Percentiles rank a stretch among this genome's conserved stretches.
Conservation (phyloP, 1,140 invertebrate genomes). For the Hyposmocoma kahamanoa region DNA sequence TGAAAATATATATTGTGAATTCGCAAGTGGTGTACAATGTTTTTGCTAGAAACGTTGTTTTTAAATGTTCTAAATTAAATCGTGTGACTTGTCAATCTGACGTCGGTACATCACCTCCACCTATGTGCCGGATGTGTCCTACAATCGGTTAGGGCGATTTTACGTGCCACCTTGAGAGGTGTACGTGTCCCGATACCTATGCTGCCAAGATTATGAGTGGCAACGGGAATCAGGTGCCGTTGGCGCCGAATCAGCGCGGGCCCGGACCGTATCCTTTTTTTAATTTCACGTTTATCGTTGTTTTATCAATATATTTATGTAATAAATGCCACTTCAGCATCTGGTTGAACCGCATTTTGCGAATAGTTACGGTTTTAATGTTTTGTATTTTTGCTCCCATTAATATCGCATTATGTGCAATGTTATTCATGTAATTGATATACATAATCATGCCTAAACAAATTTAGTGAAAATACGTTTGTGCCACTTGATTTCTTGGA, state of each 20-base stretch:
- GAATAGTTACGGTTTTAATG: too few relatives aligned
- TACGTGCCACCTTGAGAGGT: slow-evolving; percentile 70
- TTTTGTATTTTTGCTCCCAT: too few relatives aligned
- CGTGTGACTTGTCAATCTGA: slow-evolving; percentile 63
- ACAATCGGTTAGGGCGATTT: slow-evolving; percentile 69
- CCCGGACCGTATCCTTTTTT: slow-evolving; percentile 69
- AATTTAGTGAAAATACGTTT: too few relatives aligned
- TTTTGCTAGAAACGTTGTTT: slow-evolving; percentile 64
- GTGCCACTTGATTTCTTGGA: too few relatives aligned
- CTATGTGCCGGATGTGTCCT: slow-evolving; percentile 71
- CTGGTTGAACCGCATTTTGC: slow-evolving; percentile 47
- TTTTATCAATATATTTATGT: slow-evolving; percentile 64
- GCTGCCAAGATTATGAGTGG: slow-evolving; percentile 69
- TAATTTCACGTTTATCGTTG: slow-evolving; percentile 30
- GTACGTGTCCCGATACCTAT: slow-evolving; percentile 70
- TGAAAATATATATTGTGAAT: slow-evolving; percentile 54
- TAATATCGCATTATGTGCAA: too few relatives aligned
- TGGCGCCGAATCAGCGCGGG: slow-evolving; percentile 62
- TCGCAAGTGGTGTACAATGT: slow-evolving; percentile 62
- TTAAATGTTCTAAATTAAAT: slow-evolving; percentile 54
- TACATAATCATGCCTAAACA: too few relatives aligned
- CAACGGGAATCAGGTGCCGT: slow-evolving; percentile 70
- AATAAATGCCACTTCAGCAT: slow-evolving; percentile 60
- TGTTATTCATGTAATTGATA: too few relatives aligned
- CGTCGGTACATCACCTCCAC: slow-evolving; percentile 59